These are phyloP conservation scores for Mugil cephalus DNA, from an alignment of 2,113 vertebrate genomes.

Conservation along the genomic window DNA sequence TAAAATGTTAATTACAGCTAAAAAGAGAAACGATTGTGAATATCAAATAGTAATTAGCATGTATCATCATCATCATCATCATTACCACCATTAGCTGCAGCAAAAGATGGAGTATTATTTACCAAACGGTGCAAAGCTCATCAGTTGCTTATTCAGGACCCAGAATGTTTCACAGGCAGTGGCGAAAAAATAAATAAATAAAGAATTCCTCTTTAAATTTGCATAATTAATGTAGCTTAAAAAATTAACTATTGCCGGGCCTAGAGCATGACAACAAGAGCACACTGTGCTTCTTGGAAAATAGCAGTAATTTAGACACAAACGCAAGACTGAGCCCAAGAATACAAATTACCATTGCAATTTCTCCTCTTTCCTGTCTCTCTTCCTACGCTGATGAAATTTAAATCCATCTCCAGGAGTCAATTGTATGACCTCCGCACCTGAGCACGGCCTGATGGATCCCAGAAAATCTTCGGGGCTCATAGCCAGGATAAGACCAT, in stretches of 20 bases:
- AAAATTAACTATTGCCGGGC: slow-evolving; percentile 51
- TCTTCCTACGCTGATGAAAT: slow-evolving; percentile 41
- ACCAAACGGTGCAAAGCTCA: slow-evolving; percentile 68
- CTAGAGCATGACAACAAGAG: slow-evolving; percentile 27
- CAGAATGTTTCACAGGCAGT: slow-evolving; percentile 55
- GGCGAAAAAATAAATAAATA: slow-evolving; percentile 27
- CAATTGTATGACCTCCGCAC: slow-evolving; percentile 56
- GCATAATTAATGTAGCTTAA: slow-evolving; percentile 68
- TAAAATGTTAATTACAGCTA: slow-evolving; percentile 79
- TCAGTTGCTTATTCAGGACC: slow-evolving; percentile 72
- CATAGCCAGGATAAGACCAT: slow-evolving; percentile 53
- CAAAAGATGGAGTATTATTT: slow-evolving; percentile 79
- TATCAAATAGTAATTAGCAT: slow-evolving; percentile 82
- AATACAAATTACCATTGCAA: slow-evolving; percentile 4
- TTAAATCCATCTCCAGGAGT: slow-evolving; percentile 53
- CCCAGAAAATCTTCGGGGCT: slow-evolving; percentile 45
- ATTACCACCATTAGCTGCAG: slow-evolving; percentile 74
- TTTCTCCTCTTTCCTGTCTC: slow-evolving; percentile 15
- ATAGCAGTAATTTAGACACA: neutral
- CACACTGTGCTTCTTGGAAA: slow-evolving; percentile 26
- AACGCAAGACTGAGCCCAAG: neutral
- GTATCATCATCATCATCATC: slow-evolving; percentile 80
- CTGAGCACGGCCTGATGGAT: slow-evolving; percentile 38
- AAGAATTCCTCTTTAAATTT: slow-evolving; percentile 45
- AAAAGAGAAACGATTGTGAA: slow-evolving; percentile 79